These are phyloP conservation scores for Fissipunctia ypsillon DNA, from an alignment of 2,888 invertebrate species.

Conservation along the genomic window DNA sequence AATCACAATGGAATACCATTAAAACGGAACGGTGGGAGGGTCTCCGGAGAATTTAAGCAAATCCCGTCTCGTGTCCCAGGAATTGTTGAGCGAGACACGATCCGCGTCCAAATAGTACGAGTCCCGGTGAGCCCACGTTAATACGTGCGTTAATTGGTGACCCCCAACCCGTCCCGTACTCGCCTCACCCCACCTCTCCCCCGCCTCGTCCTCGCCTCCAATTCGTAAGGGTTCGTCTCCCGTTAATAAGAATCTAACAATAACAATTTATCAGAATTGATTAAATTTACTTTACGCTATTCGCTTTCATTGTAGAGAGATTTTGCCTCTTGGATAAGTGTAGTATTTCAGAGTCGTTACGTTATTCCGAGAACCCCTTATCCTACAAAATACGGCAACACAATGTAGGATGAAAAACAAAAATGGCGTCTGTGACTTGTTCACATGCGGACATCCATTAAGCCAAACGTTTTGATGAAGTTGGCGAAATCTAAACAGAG, in stretches of 20 bases:
- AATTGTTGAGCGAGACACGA: constrained; percentile 60
- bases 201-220: constrained; percentile 48
- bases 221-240: constrained; percentile 63
- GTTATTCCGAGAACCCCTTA: constrained; percentile 18
- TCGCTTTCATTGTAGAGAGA: constrained; percentile 43
- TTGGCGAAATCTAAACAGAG: constrained; percentile 69
- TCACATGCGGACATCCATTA: constrained; percentile 41
- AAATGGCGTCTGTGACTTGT: constrained; percentile 25
- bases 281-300: constrained; percentile 61
- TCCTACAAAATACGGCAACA: constrained; percentile 1
- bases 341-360: constrained; percentile 38
- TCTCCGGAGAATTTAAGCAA: constrained; percentile 65
- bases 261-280: constrained; percentile 66
- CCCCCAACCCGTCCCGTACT: constrained; percentile 50
- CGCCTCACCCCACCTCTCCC: constrained; percentile 34
- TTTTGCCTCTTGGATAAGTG: constrained; percentile 35
- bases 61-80: constrained; percentile 58
- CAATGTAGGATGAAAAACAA: constrained; percentile 3
- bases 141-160: constrained; percentile 73
- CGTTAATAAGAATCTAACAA: constrained; percentile 68
- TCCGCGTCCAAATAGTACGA: constrained; percentile 69
- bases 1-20: constrained; percentile 64
- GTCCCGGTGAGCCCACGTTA: constrained; percentile 67
- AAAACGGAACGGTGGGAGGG: constrained; percentile 56
- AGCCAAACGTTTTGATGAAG: constrained; percentile 58